Evolutionary conservation across 35 echinoderm and acorn worm species (phyloP).

Genomic region (Patiria miniata): DNA sequence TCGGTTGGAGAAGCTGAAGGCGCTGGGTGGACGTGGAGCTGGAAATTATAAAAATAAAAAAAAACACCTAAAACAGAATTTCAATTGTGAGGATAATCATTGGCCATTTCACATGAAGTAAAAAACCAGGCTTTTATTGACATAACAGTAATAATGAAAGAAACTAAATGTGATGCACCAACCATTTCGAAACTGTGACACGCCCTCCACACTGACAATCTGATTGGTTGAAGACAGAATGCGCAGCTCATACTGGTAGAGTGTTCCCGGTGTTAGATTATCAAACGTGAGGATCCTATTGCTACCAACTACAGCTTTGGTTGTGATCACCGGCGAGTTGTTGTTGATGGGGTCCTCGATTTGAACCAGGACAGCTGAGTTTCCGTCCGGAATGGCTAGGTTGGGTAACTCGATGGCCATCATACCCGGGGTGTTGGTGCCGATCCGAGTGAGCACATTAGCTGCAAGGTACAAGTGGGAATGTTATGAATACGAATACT

Average conservation of each 20-base stretch:
- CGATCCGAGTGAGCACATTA: neutral
- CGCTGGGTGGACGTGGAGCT: neutral
- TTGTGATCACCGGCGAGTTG: neutral
- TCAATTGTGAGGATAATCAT: too few species aligned
- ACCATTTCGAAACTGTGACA: slow-evolving; percentile 4
- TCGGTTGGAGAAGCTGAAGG: neutral
- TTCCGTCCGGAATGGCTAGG: neutral
- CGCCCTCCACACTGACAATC: neutral
- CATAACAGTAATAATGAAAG: too few species aligned
- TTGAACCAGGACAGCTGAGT: neutral
- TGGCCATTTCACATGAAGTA: too few species aligned
- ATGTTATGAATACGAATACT: too few species aligned
- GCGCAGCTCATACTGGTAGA: neutral
- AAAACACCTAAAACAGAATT: too few species aligned
- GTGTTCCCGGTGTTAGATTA: neutral
- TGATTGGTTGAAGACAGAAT: neutral
- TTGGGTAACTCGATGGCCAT: neutral
- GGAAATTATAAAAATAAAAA: neutral
- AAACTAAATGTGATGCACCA: neutral
- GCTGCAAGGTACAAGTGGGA: neutral
- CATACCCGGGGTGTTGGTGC: neutral
- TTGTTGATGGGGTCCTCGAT: neutral
- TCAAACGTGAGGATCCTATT: neutral
- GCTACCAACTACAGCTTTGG: neutral
- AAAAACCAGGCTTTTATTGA: too few species aligned